A percentile compares a stretch with the other conserved stretches of the same genome.
These are phyloP conservation scores for Bursaphelenchus mucronatus DNA, from an alignment of 1,140 invertebrate species.

Conservation along the genomic window DNA sequence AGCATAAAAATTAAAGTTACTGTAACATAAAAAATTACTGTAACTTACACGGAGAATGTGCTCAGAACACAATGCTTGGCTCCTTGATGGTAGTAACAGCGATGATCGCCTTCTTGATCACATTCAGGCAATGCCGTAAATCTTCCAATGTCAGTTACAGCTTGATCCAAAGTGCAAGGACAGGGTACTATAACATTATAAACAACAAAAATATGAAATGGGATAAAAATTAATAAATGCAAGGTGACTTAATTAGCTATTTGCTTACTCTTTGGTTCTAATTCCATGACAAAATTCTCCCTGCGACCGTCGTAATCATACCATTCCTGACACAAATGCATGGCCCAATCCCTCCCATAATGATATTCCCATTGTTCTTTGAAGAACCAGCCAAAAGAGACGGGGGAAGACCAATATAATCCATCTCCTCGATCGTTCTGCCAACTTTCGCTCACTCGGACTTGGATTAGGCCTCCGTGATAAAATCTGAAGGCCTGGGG, in stretches of 20 bases:
- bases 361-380: conserved; percentile 75
- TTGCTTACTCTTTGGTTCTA: conserved; percentile 45
- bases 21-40: background rate
- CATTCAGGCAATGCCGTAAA: conserved; percentile 85
- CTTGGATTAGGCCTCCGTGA: conserved; percentile 37
- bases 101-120: conserved; percentile 81
- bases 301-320: conserved; percentile 70
- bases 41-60: conserved; percentile 77
- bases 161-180: conserved; percentile 85
- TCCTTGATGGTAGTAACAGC: conserved; percentile 79
- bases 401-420: conserved; percentile 68
- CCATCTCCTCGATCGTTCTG: conserved; percentile 72
- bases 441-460: conserved; percentile 38
- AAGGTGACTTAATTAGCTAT: background rate
- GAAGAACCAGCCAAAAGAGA: conserved; percentile 88
- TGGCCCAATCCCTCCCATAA: conserved; percentile 70
- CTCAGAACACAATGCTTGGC: conserved; percentile 86
- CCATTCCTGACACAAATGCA: conserved; percentile 79
- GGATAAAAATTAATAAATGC: background rate
- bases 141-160: conserved; percentile 67
- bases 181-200: conserved; percentile 67
- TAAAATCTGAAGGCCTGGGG: conserved; percentile 42
- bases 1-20: background rate
- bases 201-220: background rate
- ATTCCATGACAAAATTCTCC: conserved; percentile 49